phyloP scores from a whole-genome alignment of 2,113 vertebrate genomes.

The Carlito syrichta region DNA sequence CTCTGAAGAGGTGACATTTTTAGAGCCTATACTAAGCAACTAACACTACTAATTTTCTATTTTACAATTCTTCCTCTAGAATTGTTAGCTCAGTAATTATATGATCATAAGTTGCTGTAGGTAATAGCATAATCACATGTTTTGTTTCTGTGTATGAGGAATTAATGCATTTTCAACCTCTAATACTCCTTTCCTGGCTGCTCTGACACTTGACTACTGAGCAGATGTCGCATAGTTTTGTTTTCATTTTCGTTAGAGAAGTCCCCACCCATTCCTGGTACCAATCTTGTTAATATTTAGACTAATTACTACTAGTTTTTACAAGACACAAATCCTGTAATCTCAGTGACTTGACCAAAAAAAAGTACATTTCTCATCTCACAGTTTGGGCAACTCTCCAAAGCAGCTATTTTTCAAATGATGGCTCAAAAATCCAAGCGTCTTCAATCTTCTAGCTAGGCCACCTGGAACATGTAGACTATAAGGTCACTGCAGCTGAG shows the following conservation, averaged over 20 bases:
- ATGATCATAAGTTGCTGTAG: background rate
- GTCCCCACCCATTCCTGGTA: background rate
- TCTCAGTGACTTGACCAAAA: background rate
- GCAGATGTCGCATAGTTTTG: background rate
- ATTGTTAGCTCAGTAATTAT: background rate
- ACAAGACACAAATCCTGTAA: background rate
- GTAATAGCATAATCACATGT: background rate
- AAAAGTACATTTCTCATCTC: background rate
- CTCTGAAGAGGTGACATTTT: background rate
- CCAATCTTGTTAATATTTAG: background rate
- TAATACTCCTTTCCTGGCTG: background rate
- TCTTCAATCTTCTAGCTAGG: background rate
- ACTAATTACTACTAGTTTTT: background rate
- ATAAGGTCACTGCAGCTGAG: background rate
- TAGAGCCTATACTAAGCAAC: background rate
- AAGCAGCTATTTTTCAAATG: background rate
- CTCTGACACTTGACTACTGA: background rate
- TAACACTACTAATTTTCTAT: background rate
- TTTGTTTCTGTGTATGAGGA: background rate
- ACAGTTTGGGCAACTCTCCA: background rate
- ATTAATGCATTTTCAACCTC: background rate
- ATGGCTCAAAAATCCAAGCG: background rate
- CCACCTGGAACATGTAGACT: background rate
- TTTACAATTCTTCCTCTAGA: background rate
- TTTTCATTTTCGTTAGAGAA: background rate